Evolutionary conservation across 1,140 invertebrate species (phyloP), one percentile per base, ranked within the genome.

Genomic region (Leptinotarsa undecemlineata): DNA sequence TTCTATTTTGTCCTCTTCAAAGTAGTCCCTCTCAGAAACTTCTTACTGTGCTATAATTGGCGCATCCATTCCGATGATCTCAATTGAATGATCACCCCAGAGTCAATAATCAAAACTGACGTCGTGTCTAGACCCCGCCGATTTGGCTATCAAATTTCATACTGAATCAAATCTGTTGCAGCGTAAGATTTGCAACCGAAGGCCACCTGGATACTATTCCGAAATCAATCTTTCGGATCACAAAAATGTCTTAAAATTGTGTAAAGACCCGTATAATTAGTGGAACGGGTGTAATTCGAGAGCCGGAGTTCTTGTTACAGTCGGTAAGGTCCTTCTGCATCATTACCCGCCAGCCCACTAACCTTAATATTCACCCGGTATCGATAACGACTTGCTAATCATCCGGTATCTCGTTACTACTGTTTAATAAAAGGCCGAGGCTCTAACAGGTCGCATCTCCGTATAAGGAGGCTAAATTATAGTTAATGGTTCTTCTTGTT

Each of bases 341-440:
- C 74, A 75, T 75, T 75, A 75, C 69, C 20, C 42, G 14, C 42
- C 47, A 21, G 68, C 68, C 68, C 68, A 70, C 68, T 51, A 70
- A 70, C 68, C 68, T 70, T 70, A 70, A 70, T 51, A 70, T 70
- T 70, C 68, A 19, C 68, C 19, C 51, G 23, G 69, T 72, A 72
- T 68, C 74, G 67, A 75, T 75, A 75, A 71, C 74, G 42, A 75
- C 21, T 62, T 33, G 70, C 70, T 75, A 75, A 75, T 75, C 70
- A 75, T 72, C 57, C 69, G 63, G 57, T 75, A 75, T 75, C 74
- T 67, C 15, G 62, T 75, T 75, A 75, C 74, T 75, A 61, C 48
- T 72, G 62, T 70, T 70, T 70, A 70, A 57, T 70, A 70, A 70
- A 70, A 57, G 68, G 20, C 51, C 14, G 48, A 70, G 48, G 48